phyloP scores from a whole-genome alignment of 2,797 vertebrate genomes.

The Darevskia nairensis region DNA sequence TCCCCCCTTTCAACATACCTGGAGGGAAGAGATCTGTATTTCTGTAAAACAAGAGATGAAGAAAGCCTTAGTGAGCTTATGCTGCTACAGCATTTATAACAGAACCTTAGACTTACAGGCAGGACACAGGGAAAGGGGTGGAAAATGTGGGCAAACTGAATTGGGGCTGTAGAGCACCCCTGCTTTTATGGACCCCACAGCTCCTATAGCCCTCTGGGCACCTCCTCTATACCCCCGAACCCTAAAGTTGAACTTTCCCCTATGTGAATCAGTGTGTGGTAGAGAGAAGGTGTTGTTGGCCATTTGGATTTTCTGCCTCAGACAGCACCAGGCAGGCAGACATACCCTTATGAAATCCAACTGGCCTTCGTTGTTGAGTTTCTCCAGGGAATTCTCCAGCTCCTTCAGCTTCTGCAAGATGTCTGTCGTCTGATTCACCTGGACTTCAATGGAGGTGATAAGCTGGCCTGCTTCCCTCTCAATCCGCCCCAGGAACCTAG shows the following conservation, averaged over 20 bases:
- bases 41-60: constrained; percentile 74
- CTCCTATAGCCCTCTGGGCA: background rate
- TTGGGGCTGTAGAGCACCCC: background rate
- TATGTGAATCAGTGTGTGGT: too few species aligned
- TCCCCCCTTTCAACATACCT: constrained; percentile 69
- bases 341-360: constrained; percentile 85
- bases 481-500: constrained; percentile 79
- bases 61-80: background rate
- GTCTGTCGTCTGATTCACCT: constrained; percentile 80
- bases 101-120: background rate
- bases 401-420: constrained; percentile 77
- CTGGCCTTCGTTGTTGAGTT: constrained; percentile 79
- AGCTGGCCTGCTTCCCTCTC: constrained; percentile 79
- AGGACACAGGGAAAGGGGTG: background rate
- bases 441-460: constrained; percentile 82
- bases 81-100: background rate
- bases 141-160: background rate
- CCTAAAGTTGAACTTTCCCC: too few species aligned
- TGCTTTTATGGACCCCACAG: background rate
- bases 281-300: background rate
- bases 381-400: constrained; percentile 77
- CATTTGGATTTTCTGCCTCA: background rate
- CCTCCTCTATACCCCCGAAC: background rate
- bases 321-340: background rate
- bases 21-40: constrained; percentile 78